Percentiles rank a stretch among this genome's conserved stretches.
Evolutionary conservation across 2,797 vertebrate genomes (phyloP).

Genomic region (Picus viridis): DNA sequence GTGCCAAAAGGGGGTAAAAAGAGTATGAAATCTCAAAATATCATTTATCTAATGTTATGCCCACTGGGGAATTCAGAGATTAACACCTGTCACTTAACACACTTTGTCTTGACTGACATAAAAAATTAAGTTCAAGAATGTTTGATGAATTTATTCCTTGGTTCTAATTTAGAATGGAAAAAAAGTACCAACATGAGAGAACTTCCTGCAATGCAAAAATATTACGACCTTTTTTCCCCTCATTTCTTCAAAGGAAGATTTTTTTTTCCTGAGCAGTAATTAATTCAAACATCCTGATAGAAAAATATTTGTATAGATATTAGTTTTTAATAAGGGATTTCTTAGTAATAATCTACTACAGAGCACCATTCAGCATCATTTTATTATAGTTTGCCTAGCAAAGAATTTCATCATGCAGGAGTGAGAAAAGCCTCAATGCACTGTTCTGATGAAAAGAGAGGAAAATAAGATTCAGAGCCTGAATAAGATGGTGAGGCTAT

Average conservation of each 20-base stretch:
- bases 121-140: neutral
- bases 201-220: neutral
- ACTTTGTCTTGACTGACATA: neutral
- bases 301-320: neutral
- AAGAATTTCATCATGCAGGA: neutral
- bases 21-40: neutral
- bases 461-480: conserved; percentile 2
- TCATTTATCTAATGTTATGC: neutral
- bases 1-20: neutral
- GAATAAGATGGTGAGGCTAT: neutral
- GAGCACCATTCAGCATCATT: neutral
- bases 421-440: neutral
- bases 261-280: neutral
- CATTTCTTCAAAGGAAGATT: neutral
- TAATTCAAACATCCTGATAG: neutral
- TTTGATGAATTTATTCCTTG: neutral
- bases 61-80: neutral
- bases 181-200: neutral
- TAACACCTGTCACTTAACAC: neutral
- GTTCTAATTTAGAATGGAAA: neutral
- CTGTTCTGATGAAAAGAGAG: neutral
- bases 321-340: neutral
- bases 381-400: neutral
- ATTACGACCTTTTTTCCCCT: neutral
- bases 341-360: neutral